Evolutionary conservation across 2,888 invertebrate genomes (phyloP), one percentile per base, ranked within the genome.

Genomic region (Rhagonycha lutea): DNA sequence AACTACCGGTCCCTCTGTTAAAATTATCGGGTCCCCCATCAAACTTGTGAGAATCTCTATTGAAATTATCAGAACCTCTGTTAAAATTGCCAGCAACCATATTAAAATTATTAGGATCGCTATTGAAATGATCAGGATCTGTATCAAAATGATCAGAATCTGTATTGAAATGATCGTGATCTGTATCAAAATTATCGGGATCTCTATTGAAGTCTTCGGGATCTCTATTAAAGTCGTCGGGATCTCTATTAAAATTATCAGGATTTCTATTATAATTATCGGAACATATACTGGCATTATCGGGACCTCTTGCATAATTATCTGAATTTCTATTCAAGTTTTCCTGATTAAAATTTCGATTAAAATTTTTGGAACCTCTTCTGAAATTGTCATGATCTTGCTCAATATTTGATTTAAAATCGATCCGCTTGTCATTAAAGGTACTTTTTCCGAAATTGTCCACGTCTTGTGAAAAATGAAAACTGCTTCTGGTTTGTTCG

Each of bases 401-500:
- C 23, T 70, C 76, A 9, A 62, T 29, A 12, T 80, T 78, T 12
- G 24, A 10, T 14, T 18, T 69, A 47, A 47, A 69, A 18, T 65
- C 14, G 14, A 14, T 65, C n/a, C n/a, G 5, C 14, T 14, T 47
- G 23, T 14, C 14, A 28, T 71, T 29, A 65, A 32, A 63, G 11
- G 10, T 18, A 12, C 32, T 32, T n/a, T 29, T 18, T 32, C 18
- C 24, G 0, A 11, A 10, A 32, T n/a, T 68, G 26, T 73, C 73
- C 2, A 23, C 4, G 12, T 69, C 73, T n/a, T 69, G 32, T 4
- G 32, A 24, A 69, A 70, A 76, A 14, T 82, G 81, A 72, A 86
- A 86, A 79, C 86, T 86, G 76, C 85, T 85, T 70, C 85, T 77
- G 61, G 86, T 86, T 72, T 86, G 86, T 75, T 86, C 86, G 74